These are phyloP conservation scores for Sebastes nivosus DNA, from an alignment of 2,797 vertebrate species.

Conservation along the genomic window DNA sequence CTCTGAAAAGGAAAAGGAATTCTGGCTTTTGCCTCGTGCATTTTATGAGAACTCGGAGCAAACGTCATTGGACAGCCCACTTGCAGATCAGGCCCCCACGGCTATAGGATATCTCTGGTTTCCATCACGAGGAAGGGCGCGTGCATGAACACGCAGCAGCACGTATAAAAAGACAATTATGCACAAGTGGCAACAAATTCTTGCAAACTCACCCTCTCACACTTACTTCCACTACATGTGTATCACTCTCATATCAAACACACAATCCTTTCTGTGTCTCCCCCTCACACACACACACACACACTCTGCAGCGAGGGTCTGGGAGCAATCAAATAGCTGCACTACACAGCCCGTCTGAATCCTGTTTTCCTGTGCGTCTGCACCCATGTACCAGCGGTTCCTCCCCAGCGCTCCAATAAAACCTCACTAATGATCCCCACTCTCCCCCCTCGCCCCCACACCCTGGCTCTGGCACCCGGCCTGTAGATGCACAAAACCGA, in stretches of 20 bases:
- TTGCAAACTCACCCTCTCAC: conserved; percentile 16
- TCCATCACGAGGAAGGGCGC: conserved; percentile 59
- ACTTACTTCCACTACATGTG: conserved; percentile 4
- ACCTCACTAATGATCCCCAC: conserved; percentile 80
- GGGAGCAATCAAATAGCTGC: conserved; percentile 82
- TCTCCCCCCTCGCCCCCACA: conserved; percentile 48
- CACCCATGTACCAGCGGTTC: conserved; percentile 77
- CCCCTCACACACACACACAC: not conserved
- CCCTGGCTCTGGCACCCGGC: conserved; percentile 72
- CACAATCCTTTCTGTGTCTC: conserved; percentile 26
- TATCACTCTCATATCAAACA: conserved; percentile 46
- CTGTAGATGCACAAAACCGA: conserved; percentile 75
- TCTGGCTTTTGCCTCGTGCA: conserved; percentile 58
- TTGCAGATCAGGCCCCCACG: conserved; percentile 45
- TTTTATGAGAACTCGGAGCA: conserved; percentile 73
- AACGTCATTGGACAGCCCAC: conserved; percentile 71
- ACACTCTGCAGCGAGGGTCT: conserved; percentile 63
- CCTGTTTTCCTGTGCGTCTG: conserved; percentile 80
- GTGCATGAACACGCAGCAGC: conserved; percentile 14
- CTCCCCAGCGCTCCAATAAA: conserved; percentile 82
- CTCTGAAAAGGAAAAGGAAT: conserved; percentile 58
- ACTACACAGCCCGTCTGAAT: conserved; percentile 69
- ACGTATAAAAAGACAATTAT: conserved; percentile 56
- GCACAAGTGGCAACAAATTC: conserved; percentile 53
- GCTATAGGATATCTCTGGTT: conserved; percentile 73